Percentiles rank a stretch among this genome's conserved stretches.
phyloP scores from a whole-genome alignment of 2,888 invertebrate species.

The Cynaeus angustus region DNA sequence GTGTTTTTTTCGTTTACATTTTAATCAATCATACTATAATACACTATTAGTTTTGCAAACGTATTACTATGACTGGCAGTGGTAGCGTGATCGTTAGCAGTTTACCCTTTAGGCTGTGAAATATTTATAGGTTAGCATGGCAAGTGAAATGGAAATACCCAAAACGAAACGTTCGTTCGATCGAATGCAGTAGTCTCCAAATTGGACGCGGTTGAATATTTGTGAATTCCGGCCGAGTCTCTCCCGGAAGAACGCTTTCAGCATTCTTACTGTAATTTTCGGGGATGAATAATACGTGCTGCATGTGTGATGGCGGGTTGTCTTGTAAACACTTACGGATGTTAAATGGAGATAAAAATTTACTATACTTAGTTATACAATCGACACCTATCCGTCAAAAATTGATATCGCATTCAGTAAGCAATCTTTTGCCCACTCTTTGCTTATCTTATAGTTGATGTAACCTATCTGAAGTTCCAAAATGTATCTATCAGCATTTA shows the following conservation, averaged over 20 bases:
- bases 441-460: too few species aligned
- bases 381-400: too few species aligned
- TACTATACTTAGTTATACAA: too few species aligned
- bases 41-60: conserved; percentile 20
- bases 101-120: conserved; percentile 43
- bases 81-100: conserved; percentile 45
- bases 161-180: conserved; percentile 45
- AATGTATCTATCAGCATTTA: too few species aligned
- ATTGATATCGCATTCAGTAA: too few species aligned
- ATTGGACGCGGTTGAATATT: conserved; percentile 53
- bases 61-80: conserved; percentile 27
- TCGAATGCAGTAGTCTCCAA: conserved; percentile 49
- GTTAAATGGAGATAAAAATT: conserved; percentile 14
- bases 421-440: too few species aligned
- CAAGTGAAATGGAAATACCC: conserved; percentile 49
- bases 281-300: conserved; percentile 60
- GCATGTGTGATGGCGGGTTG: conserved; percentile 52
- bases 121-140: conserved; percentile 50
- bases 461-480: too few species aligned
- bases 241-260: conserved; percentile 54
- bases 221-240: conserved; percentile 57
- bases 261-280: conserved; percentile 60
- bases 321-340: conserved; percentile 47
- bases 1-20: conserved; percentile 26
- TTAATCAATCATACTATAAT: conserved; percentile 36